phyloP scores from a whole-genome alignment of 2,113 vertebrate genomes.

The Suricata suricatta region DNA sequence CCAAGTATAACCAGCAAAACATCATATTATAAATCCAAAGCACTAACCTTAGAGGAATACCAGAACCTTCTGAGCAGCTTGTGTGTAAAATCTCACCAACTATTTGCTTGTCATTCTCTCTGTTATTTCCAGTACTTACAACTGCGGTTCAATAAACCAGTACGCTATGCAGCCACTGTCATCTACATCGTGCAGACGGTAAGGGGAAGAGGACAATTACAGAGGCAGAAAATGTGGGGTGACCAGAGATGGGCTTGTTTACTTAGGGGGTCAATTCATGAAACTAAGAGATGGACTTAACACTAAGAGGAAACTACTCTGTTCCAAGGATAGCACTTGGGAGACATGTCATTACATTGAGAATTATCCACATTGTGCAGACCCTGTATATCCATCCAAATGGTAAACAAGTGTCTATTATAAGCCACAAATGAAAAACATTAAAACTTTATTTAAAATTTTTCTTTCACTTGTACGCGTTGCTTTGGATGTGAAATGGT shows the following conservation, averaged over 20 bases:
- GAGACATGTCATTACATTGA: neutral
- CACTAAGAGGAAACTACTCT: neutral
- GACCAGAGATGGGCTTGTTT: neutral
- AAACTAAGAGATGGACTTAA: neutral
- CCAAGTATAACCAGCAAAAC: neutral
- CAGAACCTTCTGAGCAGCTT: neutral
- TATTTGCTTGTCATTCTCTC: neutral
- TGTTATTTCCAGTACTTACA: constrained; percentile 87
- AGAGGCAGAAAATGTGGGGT: neutral
- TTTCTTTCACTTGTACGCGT: neutral
- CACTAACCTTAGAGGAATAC: neutral
- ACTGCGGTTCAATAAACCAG: constrained; percentile 88
- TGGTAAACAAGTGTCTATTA: neutral
- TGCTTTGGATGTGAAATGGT: neutral
- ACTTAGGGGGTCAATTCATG: neutral
- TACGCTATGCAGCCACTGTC: constrained; percentile 86
- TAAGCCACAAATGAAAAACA: neutral
- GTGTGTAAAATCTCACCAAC: neutral
- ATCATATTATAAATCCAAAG: neutral
- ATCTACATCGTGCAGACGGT: constrained; percentile 90
- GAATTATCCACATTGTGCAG: neutral
- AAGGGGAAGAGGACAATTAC: constrained; percentile 58
- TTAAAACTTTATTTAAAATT: neutral
- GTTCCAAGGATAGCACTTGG: neutral
- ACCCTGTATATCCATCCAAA: neutral